Conservation (phyloP, 2,797 vertebrate species). For the Catharus ustulatus region DNA sequence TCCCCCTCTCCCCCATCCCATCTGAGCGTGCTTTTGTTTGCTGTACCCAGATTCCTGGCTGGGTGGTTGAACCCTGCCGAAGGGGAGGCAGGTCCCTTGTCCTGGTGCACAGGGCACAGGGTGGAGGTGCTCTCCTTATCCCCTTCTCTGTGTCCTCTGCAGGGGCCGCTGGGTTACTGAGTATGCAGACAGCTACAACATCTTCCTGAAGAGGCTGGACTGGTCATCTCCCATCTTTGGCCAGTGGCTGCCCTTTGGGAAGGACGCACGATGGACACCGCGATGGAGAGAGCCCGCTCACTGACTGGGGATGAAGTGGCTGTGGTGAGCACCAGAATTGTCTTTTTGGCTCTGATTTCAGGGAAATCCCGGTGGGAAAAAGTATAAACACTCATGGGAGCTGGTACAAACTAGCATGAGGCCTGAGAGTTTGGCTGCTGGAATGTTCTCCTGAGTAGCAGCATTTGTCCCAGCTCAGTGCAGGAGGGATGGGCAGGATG, state of each 20-base stretch:
- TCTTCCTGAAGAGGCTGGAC: not conserved
- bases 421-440: not conserved
- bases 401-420: not conserved
- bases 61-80: rapidly evolving
- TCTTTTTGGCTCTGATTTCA: not conserved
- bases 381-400: rapidly evolving
- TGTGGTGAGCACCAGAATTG: not conserved
- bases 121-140: not conserved
- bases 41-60: rapidly evolving
- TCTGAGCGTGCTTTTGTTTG: rapidly evolving
- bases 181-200: conserved; percentile 49
- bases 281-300: not conserved
- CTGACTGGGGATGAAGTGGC: not conserved
- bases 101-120: not conserved
- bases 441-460: not conserved
- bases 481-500: not conserved
- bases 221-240: not conserved
- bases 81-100: not conserved
- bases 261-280: not conserved
- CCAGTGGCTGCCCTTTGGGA: not conserved
- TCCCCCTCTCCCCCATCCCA: not conserved
- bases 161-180: conserved; percentile 50
- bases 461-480: not conserved
- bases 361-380: not conserved
- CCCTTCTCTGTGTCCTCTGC: not conserved